phyloP scores from a whole-genome alignment of 2,113 vertebrate species.

The Ahaetulla prasina region DNA sequence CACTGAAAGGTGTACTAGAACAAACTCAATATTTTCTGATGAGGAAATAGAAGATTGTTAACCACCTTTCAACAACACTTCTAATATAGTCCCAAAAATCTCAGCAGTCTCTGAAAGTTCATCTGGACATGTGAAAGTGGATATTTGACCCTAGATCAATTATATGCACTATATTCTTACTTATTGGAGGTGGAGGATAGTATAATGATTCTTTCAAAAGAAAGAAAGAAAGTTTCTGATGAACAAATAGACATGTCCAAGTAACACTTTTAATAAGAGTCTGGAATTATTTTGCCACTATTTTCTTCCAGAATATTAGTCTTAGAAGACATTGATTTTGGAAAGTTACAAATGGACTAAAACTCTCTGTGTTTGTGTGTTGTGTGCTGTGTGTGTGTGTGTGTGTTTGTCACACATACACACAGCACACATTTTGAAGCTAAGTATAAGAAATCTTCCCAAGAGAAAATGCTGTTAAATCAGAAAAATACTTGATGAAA shows the following conservation, averaged over 20 bases:
- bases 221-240: background rate
- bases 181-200: background rate
- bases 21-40: background rate
- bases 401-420: no score
- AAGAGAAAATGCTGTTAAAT: no score
- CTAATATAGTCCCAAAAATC: background rate
- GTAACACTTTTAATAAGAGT: background rate
- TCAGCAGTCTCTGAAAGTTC: background rate
- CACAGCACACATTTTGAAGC: no score
- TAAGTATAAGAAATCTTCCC: no score
- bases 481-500: no score
- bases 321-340: background rate
- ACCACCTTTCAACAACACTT: background rate
- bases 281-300: background rate
- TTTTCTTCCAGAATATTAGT: background rate
- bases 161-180: background rate
- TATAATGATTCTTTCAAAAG: background rate
- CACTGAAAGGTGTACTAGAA: background rate
- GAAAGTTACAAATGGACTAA: background rate
- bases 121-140: background rate
- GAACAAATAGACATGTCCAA: background rate
- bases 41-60: background rate
- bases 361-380: background rate
- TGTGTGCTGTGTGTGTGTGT: no score
- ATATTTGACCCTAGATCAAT: background rate